Evolutionary conservation across 2,888 invertebrate genomes (phyloP).

Genomic region (Nomada fabriciana): DNA sequence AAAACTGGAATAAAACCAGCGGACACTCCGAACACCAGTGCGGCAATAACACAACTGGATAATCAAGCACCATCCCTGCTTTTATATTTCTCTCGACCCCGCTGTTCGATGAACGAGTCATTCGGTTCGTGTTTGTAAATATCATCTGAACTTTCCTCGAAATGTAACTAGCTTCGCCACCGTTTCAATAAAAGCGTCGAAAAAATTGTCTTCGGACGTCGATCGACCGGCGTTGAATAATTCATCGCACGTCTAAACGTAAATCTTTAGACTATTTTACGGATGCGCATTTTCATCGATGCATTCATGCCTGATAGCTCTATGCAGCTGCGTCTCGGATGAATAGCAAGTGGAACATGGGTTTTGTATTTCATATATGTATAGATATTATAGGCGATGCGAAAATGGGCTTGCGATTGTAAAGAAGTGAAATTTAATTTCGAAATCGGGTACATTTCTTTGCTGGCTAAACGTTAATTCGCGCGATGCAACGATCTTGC

Average conservation of each 20-base stretch:
- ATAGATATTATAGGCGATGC: neutral
- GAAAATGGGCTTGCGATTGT: neutral
- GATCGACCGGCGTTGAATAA: neutral
- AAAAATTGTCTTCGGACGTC: slow-evolving; percentile 1
- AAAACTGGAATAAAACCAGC: slow-evolving; percentile 48
- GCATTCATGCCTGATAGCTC: neutral
- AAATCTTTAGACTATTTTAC: neutral
- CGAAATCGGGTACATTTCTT: too few species aligned
- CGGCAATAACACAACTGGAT: slow-evolving; percentile 35
- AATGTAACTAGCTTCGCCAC: neutral
- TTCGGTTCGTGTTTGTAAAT: neutral
- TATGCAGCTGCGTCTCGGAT: neutral
- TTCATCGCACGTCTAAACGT: neutral
- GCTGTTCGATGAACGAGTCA: too few species aligned
- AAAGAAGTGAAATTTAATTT: neutral
- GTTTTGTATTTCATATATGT: neutral
- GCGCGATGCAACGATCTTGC: neutral
- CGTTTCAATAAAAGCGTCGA: neutral
- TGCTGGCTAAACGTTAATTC: neutral
- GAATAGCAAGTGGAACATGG: neutral
- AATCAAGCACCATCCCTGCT: slow-evolving; percentile 24
- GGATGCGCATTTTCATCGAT: neutral
- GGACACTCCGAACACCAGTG: neutral
- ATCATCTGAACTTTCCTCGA: neutral
- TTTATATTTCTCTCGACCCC: slow-evolving; percentile 2